A percentile compares a stretch with the other conserved stretches of the same genome.
Conservation (phyloP, 2,113 vertebrate genomes). For the Nymphicus hollandicus region DNA sequence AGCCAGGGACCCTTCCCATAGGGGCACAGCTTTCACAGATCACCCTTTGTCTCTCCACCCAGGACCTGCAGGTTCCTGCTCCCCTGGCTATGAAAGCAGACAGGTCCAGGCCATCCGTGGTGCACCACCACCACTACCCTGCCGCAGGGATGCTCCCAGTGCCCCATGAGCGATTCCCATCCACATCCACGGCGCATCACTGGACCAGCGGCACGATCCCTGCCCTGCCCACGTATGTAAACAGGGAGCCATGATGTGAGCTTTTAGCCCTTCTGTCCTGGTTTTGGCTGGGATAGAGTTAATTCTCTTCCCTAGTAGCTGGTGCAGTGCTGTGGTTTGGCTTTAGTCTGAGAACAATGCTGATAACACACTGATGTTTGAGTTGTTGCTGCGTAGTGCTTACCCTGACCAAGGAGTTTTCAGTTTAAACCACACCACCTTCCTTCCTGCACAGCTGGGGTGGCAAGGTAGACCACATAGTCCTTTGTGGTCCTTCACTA, state of each 20-base stretch:
- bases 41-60: neutral
- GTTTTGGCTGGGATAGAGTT: neutral
- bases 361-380: neutral
- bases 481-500: neutral
- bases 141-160: constrained; percentile 6
- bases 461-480: neutral
- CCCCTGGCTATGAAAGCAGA: constrained; percentile 48
- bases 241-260: rapidly evolving
- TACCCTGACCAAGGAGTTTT: neutral
- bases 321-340: neutral
- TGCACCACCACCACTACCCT: constrained; percentile 84
- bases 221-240: constrained; percentile 64
- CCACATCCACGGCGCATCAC: constrained; percentile 17
- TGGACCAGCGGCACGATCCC: constrained; percentile 37
- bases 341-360: neutral
- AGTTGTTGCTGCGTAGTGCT: neutral
- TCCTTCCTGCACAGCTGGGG: neutral
- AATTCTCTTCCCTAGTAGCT: neutral
- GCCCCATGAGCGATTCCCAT: constrained; percentile 20
- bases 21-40: neutral
- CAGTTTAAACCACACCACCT: neutral
- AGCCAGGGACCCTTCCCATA: rapidly evolving
- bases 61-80: constrained; percentile 56
- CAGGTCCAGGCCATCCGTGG: constrained; percentile 52
- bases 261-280: neutral